Evolutionary conservation across 2,888 invertebrate species (phyloP).

Genomic region (Drosophila greeni): DNA sequence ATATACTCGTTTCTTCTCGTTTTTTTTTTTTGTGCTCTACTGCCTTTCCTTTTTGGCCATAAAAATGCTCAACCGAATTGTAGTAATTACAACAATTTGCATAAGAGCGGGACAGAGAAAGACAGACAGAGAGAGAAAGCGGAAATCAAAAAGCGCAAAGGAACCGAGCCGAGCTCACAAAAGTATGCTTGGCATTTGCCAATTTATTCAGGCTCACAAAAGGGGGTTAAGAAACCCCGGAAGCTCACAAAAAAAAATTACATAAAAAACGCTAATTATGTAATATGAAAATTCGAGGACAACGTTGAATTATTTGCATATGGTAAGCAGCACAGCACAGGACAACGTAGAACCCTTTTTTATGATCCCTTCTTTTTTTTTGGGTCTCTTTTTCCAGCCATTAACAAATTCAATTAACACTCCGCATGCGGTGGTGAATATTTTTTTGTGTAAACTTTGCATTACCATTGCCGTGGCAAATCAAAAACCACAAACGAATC

Average conservation of each 20-base stretch:
- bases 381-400: conserved; percentile 32
- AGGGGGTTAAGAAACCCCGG: conserved; percentile 28
- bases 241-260: conserved; percentile 32
- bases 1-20: conserved; percentile 18
- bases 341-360: conserved; percentile 51
- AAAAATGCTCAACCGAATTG: conserved; percentile 74
- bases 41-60: conserved; percentile 51
- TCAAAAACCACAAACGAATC: conserved; percentile 20
- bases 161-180: conserved; percentile 39
- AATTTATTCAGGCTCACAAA: conserved; percentile 65
- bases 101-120: conserved; percentile 48
- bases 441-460: conserved; percentile 1
- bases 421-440: conserved; percentile 42
- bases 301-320: conserved; percentile 65
- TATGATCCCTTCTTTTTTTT: conserved; percentile 32
- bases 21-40: conserved; percentile 4
- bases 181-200: conserved; percentile 73
- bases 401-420: conserved; percentile 70
- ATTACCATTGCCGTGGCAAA: conserved; percentile 10
- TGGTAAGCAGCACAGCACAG: conserved; percentile 52
- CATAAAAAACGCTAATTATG: conserved; percentile 66
- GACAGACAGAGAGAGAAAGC: conserved; percentile 25
- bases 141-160: conserved; percentile 73
- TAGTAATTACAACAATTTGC: conserved; percentile 75
- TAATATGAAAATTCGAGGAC: conserved; percentile 73